Conservation (phyloP, 1,140 invertebrate species). For the Drosophila yakuba region DNA sequence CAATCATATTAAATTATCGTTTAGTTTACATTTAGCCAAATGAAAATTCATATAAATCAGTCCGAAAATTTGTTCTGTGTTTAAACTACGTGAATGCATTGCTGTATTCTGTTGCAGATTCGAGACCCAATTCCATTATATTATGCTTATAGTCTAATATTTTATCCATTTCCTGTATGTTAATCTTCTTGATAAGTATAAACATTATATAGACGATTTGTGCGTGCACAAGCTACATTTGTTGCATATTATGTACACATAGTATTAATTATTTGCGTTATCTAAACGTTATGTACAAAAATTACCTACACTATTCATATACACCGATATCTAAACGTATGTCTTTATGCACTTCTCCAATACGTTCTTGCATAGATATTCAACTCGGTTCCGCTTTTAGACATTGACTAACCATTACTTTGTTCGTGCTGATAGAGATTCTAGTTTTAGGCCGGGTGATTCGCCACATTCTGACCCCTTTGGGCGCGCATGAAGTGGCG, state of each 20-base stretch:
- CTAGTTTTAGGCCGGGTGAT: constrained; percentile 46
- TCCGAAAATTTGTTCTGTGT: constrained; percentile 38
- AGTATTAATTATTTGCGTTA: constrained; percentile 36
- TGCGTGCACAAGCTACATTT: neutral
- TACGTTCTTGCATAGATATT: constrained; percentile 44
- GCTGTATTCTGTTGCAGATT: constrained; percentile 10
- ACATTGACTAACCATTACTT: constrained; percentile 25
- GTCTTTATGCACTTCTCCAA: constrained; percentile 13
- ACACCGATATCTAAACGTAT: constrained; percentile 32
- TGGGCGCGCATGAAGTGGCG: constrained; percentile 70
- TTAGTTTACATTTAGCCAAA: constrained; percentile 23
- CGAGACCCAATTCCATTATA: constrained; percentile 34
- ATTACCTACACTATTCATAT: constrained; percentile 67
- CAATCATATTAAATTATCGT: constrained; percentile 21
- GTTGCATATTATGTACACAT: constrained; percentile 21
- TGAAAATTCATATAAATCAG: constrained; percentile 37
- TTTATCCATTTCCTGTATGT: constrained; percentile 51
- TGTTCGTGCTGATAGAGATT: constrained; percentile 22
- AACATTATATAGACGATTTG: constrained; percentile 13
- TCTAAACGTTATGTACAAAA: constrained; percentile 73
- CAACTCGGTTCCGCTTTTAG: constrained; percentile 31
- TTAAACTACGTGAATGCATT: constrained; percentile 28
- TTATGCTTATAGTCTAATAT: constrained; percentile 17
- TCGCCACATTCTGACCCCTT: constrained; percentile 35
- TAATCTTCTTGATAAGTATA: constrained; percentile 36